Conservation (phyloP, 2,888 invertebrate genomes). For the Xiphydria camelus region DNA sequence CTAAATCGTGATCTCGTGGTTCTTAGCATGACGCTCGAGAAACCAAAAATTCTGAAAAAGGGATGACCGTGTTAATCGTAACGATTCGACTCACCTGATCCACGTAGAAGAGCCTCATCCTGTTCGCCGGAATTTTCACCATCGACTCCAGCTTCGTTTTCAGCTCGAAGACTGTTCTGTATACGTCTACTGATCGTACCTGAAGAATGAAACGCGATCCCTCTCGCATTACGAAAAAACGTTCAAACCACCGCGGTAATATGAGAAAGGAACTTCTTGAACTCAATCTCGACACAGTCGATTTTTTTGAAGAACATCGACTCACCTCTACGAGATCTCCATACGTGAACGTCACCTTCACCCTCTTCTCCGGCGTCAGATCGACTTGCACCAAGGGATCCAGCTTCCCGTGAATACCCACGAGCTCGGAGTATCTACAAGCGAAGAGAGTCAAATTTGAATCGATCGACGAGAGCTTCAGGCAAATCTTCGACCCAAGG, state of each 20-base stretch:
- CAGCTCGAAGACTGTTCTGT: constrained; percentile 78
- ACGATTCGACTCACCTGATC: constrained; percentile 66
- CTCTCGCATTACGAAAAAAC: constrained; percentile 1
- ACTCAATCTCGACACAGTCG: constrained; percentile 1
- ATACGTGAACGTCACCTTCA: constrained; percentile 82
- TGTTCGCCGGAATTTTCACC: constrained; percentile 78
- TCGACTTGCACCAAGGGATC: constrained; percentile 89
- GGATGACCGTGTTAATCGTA: constrained; percentile 8
- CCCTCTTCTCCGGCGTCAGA: constrained; percentile 82
- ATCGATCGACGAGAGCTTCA: constrained; percentile 32
- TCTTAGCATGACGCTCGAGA: constrained; percentile 26
- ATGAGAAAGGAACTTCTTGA: neutral
- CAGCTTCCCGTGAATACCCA: constrained; percentile 83
- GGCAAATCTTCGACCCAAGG: neutral
- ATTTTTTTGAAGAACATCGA: constrained; percentile 2
- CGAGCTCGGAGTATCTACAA: constrained; percentile 78
- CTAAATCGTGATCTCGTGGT: constrained; percentile 32
- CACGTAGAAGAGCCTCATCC: constrained; percentile 87
- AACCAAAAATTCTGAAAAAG: constrained; percentile 35
- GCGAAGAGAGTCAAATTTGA: constrained; percentile 18
- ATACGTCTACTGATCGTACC: constrained; percentile 57
- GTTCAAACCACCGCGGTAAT: neutral
- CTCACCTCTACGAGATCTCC: constrained; percentile 72
- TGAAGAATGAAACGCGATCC: no score
- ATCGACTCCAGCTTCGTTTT: constrained; percentile 79